These are phyloP conservation scores for Perithous albicinctus DNA, from an alignment of 2,888 invertebrate genomes.

Conservation along the genomic window DNA sequence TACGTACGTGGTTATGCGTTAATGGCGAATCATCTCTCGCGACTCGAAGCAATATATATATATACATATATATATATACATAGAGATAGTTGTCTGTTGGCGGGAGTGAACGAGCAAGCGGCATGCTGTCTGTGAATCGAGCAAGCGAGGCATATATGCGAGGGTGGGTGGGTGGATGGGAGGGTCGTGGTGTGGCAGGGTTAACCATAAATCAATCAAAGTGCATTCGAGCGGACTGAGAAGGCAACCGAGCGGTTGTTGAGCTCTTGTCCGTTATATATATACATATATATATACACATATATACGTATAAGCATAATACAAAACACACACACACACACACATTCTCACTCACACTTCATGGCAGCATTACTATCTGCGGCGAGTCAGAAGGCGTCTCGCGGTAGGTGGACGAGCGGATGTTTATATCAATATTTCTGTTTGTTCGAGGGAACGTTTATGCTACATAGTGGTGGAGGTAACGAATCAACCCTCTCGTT, in stretches of 20 bases:
- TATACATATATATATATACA: too few relatives aligned
- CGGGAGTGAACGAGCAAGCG: slow-evolving; percentile 53
- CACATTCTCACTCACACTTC: slow-evolving; percentile 24
- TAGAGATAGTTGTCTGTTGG: slow-evolving; percentile 51
- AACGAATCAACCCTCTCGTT: slow-evolving; percentile 51
- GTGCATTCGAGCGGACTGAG: slow-evolving; percentile 70
- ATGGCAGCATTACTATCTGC: slow-evolving; percentile 39
- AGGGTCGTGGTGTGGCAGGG: slow-evolving; percentile 76
- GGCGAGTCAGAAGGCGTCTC: slow-evolving; percentile 66
- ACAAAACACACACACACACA: slow-evolving; percentile 24
- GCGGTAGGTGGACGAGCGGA: slow-evolving; percentile 73
- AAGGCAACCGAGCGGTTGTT: slow-evolving; percentile 67
- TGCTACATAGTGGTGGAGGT: slow-evolving; percentile 60
- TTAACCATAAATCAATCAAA: slow-evolving; percentile 80
- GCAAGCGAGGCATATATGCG: slow-evolving; percentile 52
- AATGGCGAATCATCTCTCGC: slow-evolving; percentile 71
- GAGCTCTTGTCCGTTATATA: slow-evolving; percentile 62
- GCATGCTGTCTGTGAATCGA: slow-evolving; percentile 64
- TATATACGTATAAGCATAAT: slow-evolving; percentile 56
- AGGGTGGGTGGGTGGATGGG: slow-evolving; percentile 69
- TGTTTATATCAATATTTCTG: slow-evolving; percentile 76
- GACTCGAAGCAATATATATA: slow-evolving; percentile 70
- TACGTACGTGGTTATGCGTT: slow-evolving; percentile 69
- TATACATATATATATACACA: too few relatives aligned
- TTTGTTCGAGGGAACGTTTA: slow-evolving; percentile 74